Evolutionary conservation across 2,888 invertebrate genomes (phyloP).

Genomic region (Lithosia quadra): DNA sequence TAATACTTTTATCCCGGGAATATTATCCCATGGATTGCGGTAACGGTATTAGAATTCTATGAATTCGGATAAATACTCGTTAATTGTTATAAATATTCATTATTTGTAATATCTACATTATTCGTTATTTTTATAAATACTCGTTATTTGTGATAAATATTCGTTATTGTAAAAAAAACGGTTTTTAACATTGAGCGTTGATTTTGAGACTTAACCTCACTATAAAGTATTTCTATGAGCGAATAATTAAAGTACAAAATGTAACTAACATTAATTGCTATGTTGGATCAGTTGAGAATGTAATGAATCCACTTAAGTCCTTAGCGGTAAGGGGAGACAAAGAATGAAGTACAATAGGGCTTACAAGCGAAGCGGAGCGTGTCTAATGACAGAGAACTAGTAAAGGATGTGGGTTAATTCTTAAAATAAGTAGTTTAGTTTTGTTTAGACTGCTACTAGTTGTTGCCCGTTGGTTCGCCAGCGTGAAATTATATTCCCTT

Average conservation of each 20-base stretch:
- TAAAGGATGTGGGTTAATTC: neutral
- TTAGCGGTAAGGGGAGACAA: neutral
- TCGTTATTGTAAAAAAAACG: neutral
- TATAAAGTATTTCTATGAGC: neutral
- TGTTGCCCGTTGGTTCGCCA: no score
- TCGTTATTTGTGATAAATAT: neutral
- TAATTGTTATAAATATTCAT: no score
- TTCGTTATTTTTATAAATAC: neutral
- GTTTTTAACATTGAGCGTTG: no score
- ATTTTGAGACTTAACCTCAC: neutral
- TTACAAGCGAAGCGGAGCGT: neutral
- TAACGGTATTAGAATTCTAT: no score
- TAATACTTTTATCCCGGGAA: no score
- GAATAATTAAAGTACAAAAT: neutral
- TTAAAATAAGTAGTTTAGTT: neutral
- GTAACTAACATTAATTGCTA: neutral
- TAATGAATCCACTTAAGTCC: neutral
- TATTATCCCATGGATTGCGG: no score
- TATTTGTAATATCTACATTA: neutral
- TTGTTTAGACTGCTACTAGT: no score
- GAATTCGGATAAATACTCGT: no score
- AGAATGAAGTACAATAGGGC: neutral
- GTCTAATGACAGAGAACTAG: neutral
- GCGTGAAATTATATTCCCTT: no score
- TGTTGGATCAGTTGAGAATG: neutral